Evolutionary conservation across 2,113 vertebrate species (phyloP).

Genomic region (Potamarius usumacintae): DNA sequence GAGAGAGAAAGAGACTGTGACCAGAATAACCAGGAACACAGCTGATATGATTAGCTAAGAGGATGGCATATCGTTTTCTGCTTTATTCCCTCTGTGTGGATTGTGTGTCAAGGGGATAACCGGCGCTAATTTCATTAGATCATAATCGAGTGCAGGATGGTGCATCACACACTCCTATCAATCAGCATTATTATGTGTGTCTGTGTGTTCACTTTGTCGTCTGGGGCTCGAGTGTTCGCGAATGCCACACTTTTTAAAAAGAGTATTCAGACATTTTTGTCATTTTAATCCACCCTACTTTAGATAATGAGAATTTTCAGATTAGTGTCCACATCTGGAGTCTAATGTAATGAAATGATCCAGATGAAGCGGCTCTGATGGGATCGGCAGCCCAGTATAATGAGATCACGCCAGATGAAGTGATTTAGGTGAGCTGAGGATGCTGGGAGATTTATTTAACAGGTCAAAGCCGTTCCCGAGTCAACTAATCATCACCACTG

Average conservation of each 20-base stretch:
- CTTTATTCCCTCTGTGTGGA: slow-evolving; percentile 36
- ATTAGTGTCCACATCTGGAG: slow-evolving; percentile 10
- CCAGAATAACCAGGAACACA: slow-evolving; percentile 30
- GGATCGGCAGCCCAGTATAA: slow-evolving; percentile 32
- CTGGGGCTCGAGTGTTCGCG: not conserved
- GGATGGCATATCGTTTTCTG: slow-evolving; percentile 41
- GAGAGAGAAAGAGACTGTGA: slow-evolving; percentile 18
- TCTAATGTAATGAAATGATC: slow-evolving; percentile 33
- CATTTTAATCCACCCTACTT: not conserved
- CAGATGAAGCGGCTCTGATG: slow-evolving; percentile 11
- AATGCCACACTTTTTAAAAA: not conserved
- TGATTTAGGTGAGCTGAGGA: slow-evolving; percentile 32
- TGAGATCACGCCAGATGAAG: slow-evolving; percentile 48
- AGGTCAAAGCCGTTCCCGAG: slow-evolving; percentile 35
- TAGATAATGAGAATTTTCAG: not conserved
- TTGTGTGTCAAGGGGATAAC: slow-evolving; percentile 39
- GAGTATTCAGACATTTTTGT: not conserved
- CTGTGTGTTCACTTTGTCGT: slow-evolving; percentile 1
- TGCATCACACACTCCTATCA: slow-evolving; percentile 27
- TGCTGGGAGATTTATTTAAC: slow-evolving; percentile 42
- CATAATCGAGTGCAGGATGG: slow-evolving; percentile 34
- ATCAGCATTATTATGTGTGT: slow-evolving; percentile 19
- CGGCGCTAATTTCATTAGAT: slow-evolving; percentile 48
- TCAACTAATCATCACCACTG: slow-evolving; percentile 29
- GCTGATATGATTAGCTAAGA: slow-evolving; percentile 45